Base-by-base conservation (phyloP, 2,113 vertebrate genomes). In the Psittacula cyanocephala region DNA sequence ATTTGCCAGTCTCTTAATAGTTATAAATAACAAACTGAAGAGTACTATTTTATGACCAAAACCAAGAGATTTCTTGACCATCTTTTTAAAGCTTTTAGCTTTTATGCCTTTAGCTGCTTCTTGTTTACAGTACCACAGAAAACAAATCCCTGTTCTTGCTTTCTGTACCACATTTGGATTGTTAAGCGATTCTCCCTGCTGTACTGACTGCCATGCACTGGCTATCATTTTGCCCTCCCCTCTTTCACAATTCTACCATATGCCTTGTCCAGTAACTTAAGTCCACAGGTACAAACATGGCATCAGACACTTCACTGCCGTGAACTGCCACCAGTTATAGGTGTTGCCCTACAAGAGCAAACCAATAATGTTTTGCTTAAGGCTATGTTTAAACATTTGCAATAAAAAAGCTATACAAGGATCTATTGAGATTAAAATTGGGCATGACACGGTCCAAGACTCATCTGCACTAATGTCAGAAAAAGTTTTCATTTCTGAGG, bases 81-180 rank as follows among this genome's bases (percentile, higher is more conserved):
- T 91, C 85, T 93, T 37, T 37, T 37, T 37, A 37, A 37, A 37
- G 84, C 81, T 92, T 95, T 93, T 46, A 71, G 50, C 44, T 94
- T 92, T 89, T 76, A 31, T 72, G 79, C 33, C 75, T 89, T 92
- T 82, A 78, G 82, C 80, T 76, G 57, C 92, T 44, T 88, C 64
- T 52, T 63, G 27, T 82, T 92, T 95, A 60, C 74, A 89, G 71
- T 59, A n/a, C 33, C 55, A 15, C 33, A 59, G 20, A n/a, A 59
- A n/a, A 59, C 57, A 59, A 59, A 79, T 78, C 60, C 92, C 81
- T 47, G 69, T 31, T 87, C 62, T 43, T 53, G 20, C 75, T 90
- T 95, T 55, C 69, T 92, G 55, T 86, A 94, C 82, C 92, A 88
- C 67, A 44, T 49, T 74, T 50, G 92, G 79, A 88, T 95, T 92